Evolutionary conservation across 2,113 vertebrate genomes (phyloP), one percentile per base, ranked within the genome.

Genomic region (Dinomys branickii): DNA sequence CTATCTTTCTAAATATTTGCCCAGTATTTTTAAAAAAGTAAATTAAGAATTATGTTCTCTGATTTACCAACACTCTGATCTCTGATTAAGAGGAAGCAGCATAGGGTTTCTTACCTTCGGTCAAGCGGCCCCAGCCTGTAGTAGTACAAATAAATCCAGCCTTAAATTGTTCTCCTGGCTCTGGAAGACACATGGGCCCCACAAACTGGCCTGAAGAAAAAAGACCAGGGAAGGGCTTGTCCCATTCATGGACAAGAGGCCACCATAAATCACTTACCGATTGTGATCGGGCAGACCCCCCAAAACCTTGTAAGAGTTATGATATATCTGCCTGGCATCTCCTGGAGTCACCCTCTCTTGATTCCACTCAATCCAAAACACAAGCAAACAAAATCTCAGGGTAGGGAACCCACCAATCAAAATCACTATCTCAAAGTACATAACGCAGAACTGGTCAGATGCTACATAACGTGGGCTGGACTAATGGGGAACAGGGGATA

Each of bases 161-260:
- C 61, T 97, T 96, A 94, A 99, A 98, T 16, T 4, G 97, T 84
- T 99, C 99, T 81, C 97, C 97, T 30, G 98, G 98, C 44, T 99
- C 94, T 88, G 99, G 99, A 94, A 99, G 99, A 96, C 99, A 99
- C 11, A 99, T 97, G 19, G 99, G 99, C 73, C 98, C 98, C 85
- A 99, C 99, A 65, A 84, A 96, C 20, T 96, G 85, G 95, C 98
- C 99, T 99, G 95, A 85, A 82, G 90, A 56, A 78, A 92, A 95
- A 91, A 94, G 41, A 92, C 13, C 3, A 91, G 88, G 30, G 16
- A 17, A 91, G 19, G 19, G 2, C 8, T 95, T 26, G 41, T 78
- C 11, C 52, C 28, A 94, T 56, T 67, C 47, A 26, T 19, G 11
- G n/a, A 83, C 35, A 16, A 94, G 3, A 90, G 30, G 41, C 35